A percentile compares a stretch with the other conserved stretches of the same genome.
Evolutionary conservation across 2,797 vertebrate species (phyloP).

Genomic region (Delichon dasypus): DNA sequence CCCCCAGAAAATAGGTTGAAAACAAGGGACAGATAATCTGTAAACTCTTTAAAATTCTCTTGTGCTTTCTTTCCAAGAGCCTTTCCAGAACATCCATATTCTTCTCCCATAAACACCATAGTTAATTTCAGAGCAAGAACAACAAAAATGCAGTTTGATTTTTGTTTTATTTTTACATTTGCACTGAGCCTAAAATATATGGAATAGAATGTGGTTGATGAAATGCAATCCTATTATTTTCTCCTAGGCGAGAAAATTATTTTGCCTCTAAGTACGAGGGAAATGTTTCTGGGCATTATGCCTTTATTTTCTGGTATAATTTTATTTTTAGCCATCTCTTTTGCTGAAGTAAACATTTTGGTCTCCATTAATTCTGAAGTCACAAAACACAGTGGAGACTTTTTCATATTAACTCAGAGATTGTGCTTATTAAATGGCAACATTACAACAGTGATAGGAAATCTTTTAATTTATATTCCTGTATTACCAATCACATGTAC

Average conservation of each 20-base stretch:
- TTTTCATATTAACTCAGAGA: constrained; percentile 14
- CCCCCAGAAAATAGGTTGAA: not conserved
- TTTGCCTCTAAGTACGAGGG: not conserved
- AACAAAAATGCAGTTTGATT: not conserved
- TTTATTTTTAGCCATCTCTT: constrained; percentile 42
- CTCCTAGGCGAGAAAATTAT: constrained; percentile 18
- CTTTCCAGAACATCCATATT: not conserved
- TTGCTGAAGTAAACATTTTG: constrained; percentile 39
- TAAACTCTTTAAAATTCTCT: not conserved
- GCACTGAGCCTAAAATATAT: not conserved
- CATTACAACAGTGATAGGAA: not conserved
- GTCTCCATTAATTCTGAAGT: constrained; percentile 25
- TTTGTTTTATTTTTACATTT: constrained; percentile 1
- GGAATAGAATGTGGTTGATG: not conserved
- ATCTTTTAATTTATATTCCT: constrained; percentile 32
- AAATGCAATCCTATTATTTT: constrained; percentile 40
- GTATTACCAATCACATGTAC: not conserved
- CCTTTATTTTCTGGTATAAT: constrained; percentile 15
- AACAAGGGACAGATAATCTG: not conserved
- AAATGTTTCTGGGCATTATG: constrained; percentile 9
- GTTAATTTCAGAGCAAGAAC: not conserved
- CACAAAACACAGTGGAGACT: not conserved
- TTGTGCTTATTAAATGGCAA: constrained; percentile 36
- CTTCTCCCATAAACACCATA: not conserved
- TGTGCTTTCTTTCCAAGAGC: not conserved